A percentile compares a stretch with the other conserved stretches of the same genome.
Evolutionary conservation across 2,888 invertebrate genomes (phyloP).

Genomic region (Napeogenes sylphis): DNA sequence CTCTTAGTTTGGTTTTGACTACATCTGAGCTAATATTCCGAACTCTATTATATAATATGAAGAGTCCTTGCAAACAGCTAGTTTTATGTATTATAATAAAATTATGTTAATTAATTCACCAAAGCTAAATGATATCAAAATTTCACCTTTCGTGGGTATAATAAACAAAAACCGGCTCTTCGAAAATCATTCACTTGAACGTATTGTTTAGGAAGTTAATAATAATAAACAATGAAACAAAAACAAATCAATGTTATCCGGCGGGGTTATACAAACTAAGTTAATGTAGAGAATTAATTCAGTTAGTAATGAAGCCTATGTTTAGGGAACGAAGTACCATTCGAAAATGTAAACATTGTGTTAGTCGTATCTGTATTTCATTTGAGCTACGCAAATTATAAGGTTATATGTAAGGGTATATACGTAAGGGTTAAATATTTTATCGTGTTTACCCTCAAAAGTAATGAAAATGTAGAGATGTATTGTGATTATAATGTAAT

Average conservation of each 20-base stretch:
- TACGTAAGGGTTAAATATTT: neutral
- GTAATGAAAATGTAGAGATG: no score
- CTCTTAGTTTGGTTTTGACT: no score
- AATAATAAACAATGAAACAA: slow-evolving; percentile 42
- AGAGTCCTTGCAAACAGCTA: no score
- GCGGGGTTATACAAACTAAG: slow-evolving; percentile 28
- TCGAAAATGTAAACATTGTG: slow-evolving; percentile 12
- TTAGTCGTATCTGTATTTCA: neutral
- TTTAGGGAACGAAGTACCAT: slow-evolving; percentile 18
- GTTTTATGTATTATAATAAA: neutral
- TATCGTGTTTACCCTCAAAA: neutral
- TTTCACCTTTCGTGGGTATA: slow-evolving; percentile 3
- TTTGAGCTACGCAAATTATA: neutral
- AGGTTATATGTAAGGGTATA: no score
- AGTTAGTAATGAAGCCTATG: slow-evolving; percentile 22
- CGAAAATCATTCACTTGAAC: slow-evolving; percentile 21
- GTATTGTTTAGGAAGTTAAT: slow-evolving; percentile 38
- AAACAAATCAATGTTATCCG: slow-evolving; percentile 34
- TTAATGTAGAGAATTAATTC: slow-evolving; percentile 31
- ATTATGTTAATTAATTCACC: neutral
- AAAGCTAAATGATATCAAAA: neutral
- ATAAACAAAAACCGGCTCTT: slow-evolving; percentile 6
- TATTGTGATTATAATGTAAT: no score
- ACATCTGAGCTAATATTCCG: no score
- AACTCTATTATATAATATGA: no score